Evolutionary conservation across 2,113 vertebrate genomes (phyloP), one percentile per base, ranked within the genome.

Genomic region (Megalops atlanticus): DNA sequence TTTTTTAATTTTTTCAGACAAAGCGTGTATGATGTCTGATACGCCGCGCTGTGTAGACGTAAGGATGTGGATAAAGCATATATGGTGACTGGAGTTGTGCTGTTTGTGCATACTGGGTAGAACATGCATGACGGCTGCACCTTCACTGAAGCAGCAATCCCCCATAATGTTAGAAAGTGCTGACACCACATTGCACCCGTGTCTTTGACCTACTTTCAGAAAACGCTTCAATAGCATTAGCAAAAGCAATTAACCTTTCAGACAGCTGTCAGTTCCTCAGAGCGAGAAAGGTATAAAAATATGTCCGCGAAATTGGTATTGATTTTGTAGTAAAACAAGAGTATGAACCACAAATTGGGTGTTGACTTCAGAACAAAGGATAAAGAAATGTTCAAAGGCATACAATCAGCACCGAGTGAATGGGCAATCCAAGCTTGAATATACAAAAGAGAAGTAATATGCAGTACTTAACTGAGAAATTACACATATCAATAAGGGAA

Each of bases 201-300:
- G 40, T 33, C 38, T 14, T 24, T 70, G 78, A 31, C 33, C 68
- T 72, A 71, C 41, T 71, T 79, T 69, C 72, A 35, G 68, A 79
- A 70, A 71, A 36, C 31, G 68, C 78, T 71, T 79, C 64, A 68
- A 47, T 79, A 72, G 78, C 78, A 79, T 72, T 72, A 79, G 64
- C 33, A 71, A 71, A 79, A 79, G 78, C 78, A 79, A 79, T 79
- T 79, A 79, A 79, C 78, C 78, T 79, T 71, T 31, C 47, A 31
- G 41, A 71, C 27, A n/a, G 64, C 78, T 38, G 70, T 72, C 78
- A 72, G 35, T 79, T 38, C 68, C 78, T 49, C 36, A 31, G 31
- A 71, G 78, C 10, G 41, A 79, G 64, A 72, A 47, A 40, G 68
- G 68, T 16, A 24, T 70, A 36, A 35, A 45, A 71, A 36, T 41